phyloP scores from a whole-genome alignment of 2,113 vertebrate genomes.

The Ammodytes marinus region DNA sequence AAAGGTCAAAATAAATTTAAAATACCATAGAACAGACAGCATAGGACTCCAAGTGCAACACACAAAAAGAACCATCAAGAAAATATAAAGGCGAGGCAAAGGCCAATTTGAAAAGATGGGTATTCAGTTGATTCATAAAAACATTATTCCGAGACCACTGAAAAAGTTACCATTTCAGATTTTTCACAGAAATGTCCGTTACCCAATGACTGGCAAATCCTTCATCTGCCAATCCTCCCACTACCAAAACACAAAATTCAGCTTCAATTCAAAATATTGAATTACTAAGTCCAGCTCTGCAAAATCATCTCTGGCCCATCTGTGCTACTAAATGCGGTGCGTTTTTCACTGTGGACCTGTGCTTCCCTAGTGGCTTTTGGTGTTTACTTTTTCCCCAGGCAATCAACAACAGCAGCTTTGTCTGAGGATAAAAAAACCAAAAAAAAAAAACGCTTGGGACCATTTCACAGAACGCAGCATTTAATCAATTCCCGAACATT shows the following conservation, averaged over 20 bases:
- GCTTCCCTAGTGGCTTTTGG: conserved; percentile 10
- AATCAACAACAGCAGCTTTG: conserved; percentile 21
- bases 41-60: too few species aligned
- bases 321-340: conserved; percentile 19
- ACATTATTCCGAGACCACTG: too few species aligned
- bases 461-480: conserved; percentile 45
- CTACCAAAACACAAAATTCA: neutral
- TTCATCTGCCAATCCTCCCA: neutral
- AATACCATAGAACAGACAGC: too few species aligned
- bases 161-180: neutral
- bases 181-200: neutral
- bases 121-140: too few species aligned
- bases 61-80: too few species aligned
- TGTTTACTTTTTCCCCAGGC: conserved; percentile 24
- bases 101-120: too few species aligned
- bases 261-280: conserved; percentile 5
- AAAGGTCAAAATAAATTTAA: too few species aligned
- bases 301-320: conserved; percentile 28
- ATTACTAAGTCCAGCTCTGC: conserved; percentile 13
- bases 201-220: neutral
- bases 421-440: conserved; percentile 5
- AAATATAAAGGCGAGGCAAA: too few species aligned
- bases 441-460: conserved; percentile 18
- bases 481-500: conserved; percentile 54
- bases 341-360: conserved; percentile 28